A percentile compares a stretch with the other conserved stretches of the same genome.
Evolutionary conservation across 2,113 vertebrate species (phyloP).

Genomic region (Gadus chalcogrammus): DNA sequence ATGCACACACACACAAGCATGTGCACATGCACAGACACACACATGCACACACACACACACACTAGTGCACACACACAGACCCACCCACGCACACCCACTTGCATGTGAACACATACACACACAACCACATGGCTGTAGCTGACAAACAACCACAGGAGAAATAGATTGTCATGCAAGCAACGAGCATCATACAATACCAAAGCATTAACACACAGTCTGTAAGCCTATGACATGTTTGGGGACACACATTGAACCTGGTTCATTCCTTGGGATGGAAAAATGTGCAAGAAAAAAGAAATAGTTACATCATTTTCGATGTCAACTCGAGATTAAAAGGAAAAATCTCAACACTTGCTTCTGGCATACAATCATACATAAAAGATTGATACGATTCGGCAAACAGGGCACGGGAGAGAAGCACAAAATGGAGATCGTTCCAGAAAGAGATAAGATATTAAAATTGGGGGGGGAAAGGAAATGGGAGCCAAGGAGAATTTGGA

Average conservation of each 20-base stretch:
- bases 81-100: neutral
- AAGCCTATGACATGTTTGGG: no score
- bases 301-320: constrained; percentile 24
- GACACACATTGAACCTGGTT: neutral
- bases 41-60: neutral
- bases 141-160: no score
- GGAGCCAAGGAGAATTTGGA: constrained; percentile 21
- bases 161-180: no score
- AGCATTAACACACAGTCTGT: no score
- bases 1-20: no score
- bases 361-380: constrained; percentile 21
- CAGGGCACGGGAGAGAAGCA: neutral
- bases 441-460: constrained; percentile 37
- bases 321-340: constrained; percentile 35
- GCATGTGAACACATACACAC: neutral
- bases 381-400: constrained; percentile 23
- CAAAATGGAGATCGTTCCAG: neutral
- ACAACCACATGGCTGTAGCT: neutral
- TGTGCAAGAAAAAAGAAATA: constrained; percentile 10
- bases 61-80: neutral
- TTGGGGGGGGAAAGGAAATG: constrained; percentile 33
- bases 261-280: neutral
- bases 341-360: neutral
- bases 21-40: neutral
- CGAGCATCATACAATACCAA: no score